phyloP scores from a whole-genome alignment of 2,797 vertebrate genomes.

The Helicolenus hilgendorfi region DNA sequence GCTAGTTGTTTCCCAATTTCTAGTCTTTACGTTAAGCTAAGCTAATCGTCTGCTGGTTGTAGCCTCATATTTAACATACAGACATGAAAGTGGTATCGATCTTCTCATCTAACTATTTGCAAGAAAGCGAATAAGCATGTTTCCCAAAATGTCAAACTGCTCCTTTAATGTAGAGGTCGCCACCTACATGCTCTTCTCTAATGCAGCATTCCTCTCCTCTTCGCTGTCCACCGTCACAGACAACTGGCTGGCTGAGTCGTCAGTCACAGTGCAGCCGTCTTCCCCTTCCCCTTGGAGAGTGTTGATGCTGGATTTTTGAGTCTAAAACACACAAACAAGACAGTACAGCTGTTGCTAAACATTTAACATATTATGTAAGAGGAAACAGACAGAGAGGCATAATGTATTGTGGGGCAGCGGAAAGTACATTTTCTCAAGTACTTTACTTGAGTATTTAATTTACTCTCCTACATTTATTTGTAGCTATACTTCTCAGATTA shows the following conservation, averaged over 20 bases:
- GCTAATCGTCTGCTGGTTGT: background rate
- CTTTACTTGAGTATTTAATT: too few relatives aligned
- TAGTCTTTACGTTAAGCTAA: background rate
- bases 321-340: conserved; percentile 59
- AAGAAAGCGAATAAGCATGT: background rate
- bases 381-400: background rate
- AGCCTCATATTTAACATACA: background rate
- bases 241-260: conserved; percentile 77
- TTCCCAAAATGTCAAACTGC: background rate
- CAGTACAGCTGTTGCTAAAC: background rate
- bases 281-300: conserved; percentile 71
- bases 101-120: background rate
- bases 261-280: conserved; percentile 59
- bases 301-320: conserved; percentile 69
- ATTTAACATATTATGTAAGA: background rate
- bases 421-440: background rate
- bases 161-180: background rate
- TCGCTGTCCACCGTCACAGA: conserved; percentile 85
- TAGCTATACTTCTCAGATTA: background rate
- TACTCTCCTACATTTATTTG: background rate
- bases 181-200: conserved; percentile 95
- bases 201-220: conserved; percentile 89
- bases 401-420: background rate
- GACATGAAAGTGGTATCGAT: background rate
- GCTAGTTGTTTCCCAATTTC: background rate